Percentiles rank a stretch among this genome's conserved stretches.
Evolutionary conservation across 2,888 invertebrate species (phyloP).

Genomic region (Tachystola acroxantha): DNA sequence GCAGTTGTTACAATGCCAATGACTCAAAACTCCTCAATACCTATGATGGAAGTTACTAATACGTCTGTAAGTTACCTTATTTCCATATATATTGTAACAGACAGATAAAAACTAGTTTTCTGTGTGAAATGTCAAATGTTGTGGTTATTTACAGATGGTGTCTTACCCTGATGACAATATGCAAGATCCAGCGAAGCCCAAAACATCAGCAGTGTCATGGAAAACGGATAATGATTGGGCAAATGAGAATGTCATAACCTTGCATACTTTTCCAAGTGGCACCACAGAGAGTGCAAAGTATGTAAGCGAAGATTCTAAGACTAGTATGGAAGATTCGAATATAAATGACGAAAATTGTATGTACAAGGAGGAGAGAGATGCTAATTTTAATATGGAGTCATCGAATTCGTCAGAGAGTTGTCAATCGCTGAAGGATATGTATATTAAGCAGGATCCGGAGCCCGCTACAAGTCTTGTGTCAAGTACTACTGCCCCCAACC

Average conservation of each 20-base stretch:
- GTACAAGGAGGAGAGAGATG: slow-evolving; percentile 67
- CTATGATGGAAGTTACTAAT: slow-evolving; percentile 71
- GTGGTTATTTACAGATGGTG: slow-evolving; percentile 42
- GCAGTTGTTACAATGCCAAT: slow-evolving; percentile 72
- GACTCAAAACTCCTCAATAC: slow-evolving; percentile 64
- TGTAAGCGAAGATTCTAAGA: slow-evolving; percentile 68
- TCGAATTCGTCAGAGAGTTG: slow-evolving; percentile 72
- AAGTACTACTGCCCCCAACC: slow-evolving; percentile 42
- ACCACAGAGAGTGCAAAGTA: slow-evolving; percentile 59
- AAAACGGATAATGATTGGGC: slow-evolving; percentile 61
- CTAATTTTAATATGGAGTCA: slow-evolving; percentile 70
- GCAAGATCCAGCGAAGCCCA: slow-evolving; percentile 68
- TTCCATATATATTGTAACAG: no score
- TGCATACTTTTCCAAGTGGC: slow-evolving; percentile 55
- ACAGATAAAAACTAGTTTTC: no score
- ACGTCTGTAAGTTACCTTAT: slow-evolving; percentile 53
- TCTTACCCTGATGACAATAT: slow-evolving; percentile 66
- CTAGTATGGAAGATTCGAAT: slow-evolving; percentile 66
- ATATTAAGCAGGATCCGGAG: slow-evolving; percentile 54
- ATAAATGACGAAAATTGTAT: slow-evolving; percentile 68
- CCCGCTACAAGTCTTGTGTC: slow-evolving; percentile 45
- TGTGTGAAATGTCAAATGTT: no score
- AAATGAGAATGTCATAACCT: slow-evolving; percentile 56
- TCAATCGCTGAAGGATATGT: slow-evolving; percentile 63
- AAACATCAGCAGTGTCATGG: slow-evolving; percentile 66